Conservation (phyloP, 2,888 invertebrate species). For the Meganola albula region DNA sequence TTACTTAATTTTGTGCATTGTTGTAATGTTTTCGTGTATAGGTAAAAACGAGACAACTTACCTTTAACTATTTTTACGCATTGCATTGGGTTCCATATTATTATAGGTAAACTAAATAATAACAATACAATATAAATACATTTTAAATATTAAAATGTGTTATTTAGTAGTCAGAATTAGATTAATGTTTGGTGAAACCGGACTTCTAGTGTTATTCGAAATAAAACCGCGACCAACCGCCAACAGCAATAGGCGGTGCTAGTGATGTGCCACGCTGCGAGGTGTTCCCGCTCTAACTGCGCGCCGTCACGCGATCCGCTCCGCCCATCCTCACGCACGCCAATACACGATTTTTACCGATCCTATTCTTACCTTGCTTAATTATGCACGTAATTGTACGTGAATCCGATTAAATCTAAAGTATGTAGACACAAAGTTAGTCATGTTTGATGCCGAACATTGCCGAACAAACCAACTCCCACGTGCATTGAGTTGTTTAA, state of each 20-base stretch:
- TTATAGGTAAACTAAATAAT: too few species aligned
- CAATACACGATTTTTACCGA: constrained; percentile 30
- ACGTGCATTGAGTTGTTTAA: constrained; percentile 26
- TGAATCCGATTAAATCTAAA: constrained; percentile 14
- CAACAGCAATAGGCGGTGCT: constrained; percentile 65
- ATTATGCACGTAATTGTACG: constrained; percentile 18
- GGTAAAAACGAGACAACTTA: too few species aligned
- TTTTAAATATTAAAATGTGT: too few species aligned
- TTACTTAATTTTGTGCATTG: too few species aligned
- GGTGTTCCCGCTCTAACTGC: constrained; percentile 71
- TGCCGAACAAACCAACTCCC: constrained; percentile 19
- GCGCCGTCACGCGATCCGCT: constrained; percentile 62
- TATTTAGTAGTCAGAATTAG: too few species aligned
- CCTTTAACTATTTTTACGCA: too few species aligned
- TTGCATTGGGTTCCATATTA: too few species aligned
- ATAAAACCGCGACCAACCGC: constrained; percentile 38
- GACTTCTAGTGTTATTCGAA: too few species aligned
- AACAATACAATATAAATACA: too few species aligned
- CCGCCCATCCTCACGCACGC: constrained; percentile 69
- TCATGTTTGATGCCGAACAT: constrained; percentile 4
- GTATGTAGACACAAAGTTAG: constrained; percentile 6
- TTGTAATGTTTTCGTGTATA: too few species aligned
- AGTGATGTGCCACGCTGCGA: constrained; percentile 64
- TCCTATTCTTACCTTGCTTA: constrained; percentile 20
- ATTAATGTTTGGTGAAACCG: too few species aligned